These are phyloP conservation scores for Sitodiplosis mosellana DNA, from an alignment of 1,140 invertebrate genomes.

Conservation along the genomic window DNA sequence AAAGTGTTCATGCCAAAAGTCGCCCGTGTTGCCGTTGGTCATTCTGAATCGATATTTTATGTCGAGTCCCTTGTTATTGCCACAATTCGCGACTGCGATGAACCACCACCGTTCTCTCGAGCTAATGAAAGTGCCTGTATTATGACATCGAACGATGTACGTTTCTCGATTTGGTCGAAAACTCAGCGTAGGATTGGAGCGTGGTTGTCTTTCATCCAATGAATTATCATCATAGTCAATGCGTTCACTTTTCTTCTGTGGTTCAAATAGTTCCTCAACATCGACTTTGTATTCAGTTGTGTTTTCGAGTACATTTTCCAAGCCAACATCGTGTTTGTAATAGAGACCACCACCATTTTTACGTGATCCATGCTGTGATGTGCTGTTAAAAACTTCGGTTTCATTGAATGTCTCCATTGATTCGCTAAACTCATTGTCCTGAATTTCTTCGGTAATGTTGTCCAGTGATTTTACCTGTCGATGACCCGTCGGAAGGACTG, in stretches of 20 bases:
- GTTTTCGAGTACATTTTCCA: conserved; percentile 3
- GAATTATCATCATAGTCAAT: too few species aligned
- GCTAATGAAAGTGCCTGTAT: conserved; percentile 39
- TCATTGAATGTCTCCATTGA: neutral
- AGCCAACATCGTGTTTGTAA: neutral
- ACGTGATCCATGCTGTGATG: neutral
- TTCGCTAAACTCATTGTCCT: neutral
- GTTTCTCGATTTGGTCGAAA: conserved; percentile 1
- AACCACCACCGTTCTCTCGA: conserved; percentile 55
- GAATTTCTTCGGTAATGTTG: neutral
- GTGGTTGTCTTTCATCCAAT: too few species aligned
- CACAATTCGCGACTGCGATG: conserved; percentile 6
- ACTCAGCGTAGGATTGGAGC: too few species aligned
- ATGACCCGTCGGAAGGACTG: conserved; percentile 4
- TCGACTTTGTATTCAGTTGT: neutral
- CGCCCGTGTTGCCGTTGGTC: conserved; percentile 59
- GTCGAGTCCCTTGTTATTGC: conserved; percentile 35
- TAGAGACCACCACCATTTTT: neutral
- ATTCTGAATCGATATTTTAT: conserved; percentile 51
- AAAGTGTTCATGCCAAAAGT: conserved; percentile 71
- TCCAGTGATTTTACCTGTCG: neutral
- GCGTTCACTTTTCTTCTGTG: neutral
- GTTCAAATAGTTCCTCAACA: conserved; percentile 2
- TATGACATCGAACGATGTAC: conserved; percentile 31
- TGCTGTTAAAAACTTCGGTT: conserved; percentile 1